A percentile compares a stretch with the other conserved stretches of the same genome.
Conservation (phyloP, 2,113 vertebrate genomes). For the Corythornis madagascariensis region DNA sequence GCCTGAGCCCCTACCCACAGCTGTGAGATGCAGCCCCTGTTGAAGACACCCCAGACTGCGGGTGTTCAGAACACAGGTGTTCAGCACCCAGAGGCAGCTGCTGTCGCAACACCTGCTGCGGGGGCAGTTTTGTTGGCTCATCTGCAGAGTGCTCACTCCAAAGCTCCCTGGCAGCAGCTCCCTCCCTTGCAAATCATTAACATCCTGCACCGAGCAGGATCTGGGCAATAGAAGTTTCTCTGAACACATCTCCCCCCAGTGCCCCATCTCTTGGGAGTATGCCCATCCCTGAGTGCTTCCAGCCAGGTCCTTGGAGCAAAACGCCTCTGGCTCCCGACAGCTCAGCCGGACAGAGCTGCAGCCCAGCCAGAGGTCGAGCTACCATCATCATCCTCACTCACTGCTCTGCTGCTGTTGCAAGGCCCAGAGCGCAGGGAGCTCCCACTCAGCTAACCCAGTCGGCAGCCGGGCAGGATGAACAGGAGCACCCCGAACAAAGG, state of each 20-base stretch:
- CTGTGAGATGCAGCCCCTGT: not conserved
- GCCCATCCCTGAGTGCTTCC: not conserved
- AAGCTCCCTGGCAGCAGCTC: not conserved
- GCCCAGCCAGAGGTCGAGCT: not conserved
- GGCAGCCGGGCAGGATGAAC: not conserved
- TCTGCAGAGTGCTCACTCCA: accelerated
- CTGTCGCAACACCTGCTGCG: not conserved
- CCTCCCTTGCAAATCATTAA: constrained; percentile 21
- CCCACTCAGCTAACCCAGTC: accelerated
- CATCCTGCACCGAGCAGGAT: accelerated
- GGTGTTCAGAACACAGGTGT: not conserved
- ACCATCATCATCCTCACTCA: accelerated
- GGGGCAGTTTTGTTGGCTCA: not conserved
- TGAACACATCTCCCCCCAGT: accelerated
- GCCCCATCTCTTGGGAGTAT: not conserved
- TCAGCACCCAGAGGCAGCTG: not conserved
- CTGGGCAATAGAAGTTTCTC: not conserved
- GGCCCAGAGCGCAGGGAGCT: not conserved
- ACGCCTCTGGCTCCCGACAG: accelerated
- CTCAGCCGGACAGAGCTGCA: not conserved
- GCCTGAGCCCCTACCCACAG: accelerated
- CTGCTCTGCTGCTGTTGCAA: not conserved
- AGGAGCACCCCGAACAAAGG: not conserved
- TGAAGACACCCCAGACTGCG: not conserved
- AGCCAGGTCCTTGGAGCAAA: not conserved